Percentiles rank a stretch among this genome's conserved stretches.
Conservation (phyloP, 2,113 vertebrate genomes). For the Callorhinus ursinus region DNA sequence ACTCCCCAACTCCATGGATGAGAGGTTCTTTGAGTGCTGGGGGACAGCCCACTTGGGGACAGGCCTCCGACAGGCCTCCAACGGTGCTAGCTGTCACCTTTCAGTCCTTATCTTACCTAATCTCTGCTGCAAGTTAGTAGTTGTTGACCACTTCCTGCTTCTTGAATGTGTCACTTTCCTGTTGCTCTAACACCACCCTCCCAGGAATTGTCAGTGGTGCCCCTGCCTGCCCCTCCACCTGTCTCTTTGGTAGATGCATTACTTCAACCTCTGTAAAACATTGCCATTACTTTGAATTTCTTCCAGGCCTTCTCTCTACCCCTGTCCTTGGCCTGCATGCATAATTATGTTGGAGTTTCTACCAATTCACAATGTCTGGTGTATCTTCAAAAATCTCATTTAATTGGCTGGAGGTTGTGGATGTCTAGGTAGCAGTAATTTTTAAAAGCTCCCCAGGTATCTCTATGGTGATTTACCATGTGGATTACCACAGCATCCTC, state of each 20-base stretch:
- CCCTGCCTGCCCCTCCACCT: neutral
- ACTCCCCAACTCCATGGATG: too few species aligned
- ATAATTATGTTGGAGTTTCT: neutral
- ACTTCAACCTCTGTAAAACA: neutral
- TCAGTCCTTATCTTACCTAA: neutral
- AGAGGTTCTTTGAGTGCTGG: fast-evolving
- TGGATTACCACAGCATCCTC: neutral
- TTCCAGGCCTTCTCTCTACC: neutral
- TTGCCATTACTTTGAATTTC: neutral
- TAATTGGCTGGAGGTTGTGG: neutral
- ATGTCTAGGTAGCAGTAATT: neutral
- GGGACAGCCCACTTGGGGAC: neutral
- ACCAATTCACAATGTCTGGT: neutral
- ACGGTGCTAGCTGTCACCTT: too few species aligned
- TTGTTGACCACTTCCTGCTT: neutral
- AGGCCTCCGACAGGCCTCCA: neutral
- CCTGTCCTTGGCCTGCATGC: neutral
- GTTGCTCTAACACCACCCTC: neutral
- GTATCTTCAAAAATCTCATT: neutral
- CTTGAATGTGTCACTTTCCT: neutral
- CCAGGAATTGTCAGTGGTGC: too few species aligned
- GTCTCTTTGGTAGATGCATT: neutral
- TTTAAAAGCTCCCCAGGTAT: neutral
- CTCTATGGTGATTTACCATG: neutral
- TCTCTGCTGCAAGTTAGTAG: neutral